phyloP scores from a whole-genome alignment of 2,797 vertebrate genomes.

The Myotis daubentonii region DNA sequence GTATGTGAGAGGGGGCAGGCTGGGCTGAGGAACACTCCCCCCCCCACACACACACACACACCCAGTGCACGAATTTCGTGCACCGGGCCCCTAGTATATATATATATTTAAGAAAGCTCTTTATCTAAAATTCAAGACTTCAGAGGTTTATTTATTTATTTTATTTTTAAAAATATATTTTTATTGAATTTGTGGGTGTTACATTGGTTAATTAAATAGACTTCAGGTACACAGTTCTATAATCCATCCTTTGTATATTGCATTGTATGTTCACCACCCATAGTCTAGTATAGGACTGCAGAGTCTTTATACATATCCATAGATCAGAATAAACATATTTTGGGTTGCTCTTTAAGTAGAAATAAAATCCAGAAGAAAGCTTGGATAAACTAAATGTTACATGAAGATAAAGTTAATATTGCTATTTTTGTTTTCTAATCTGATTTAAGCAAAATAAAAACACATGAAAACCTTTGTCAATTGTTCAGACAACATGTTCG shows the following conservation, averaged over 20 bases:
- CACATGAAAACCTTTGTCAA: not conserved
- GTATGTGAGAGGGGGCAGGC: too few species aligned
- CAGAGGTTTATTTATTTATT: not conserved
- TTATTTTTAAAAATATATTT: not conserved
- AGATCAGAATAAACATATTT: conserved; percentile 10
- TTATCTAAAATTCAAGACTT: conserved; percentile 34
- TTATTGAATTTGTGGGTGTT: not conserved
- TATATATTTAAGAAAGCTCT: not conserved
- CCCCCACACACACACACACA: too few species aligned
- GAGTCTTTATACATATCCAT: not conserved
- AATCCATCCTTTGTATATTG: not conserved
- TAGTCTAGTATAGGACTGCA: not conserved
- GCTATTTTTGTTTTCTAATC: not conserved
- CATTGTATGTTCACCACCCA: not conserved
- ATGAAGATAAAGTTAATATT: not conserved
- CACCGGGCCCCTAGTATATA: too few species aligned
- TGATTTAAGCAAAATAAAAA: not conserved
- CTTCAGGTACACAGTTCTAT: not conserved
- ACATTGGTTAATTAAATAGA: not conserved
- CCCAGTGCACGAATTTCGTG: too few species aligned
- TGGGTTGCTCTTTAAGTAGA: not conserved
- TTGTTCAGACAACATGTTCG: not conserved
- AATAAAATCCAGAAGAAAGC: not conserved
- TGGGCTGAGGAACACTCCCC: too few species aligned
- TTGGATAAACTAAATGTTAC: not conserved